Evolutionary conservation across 2,797 vertebrate species (phyloP).

Genomic region (Malacoctenus gilli): DNA sequence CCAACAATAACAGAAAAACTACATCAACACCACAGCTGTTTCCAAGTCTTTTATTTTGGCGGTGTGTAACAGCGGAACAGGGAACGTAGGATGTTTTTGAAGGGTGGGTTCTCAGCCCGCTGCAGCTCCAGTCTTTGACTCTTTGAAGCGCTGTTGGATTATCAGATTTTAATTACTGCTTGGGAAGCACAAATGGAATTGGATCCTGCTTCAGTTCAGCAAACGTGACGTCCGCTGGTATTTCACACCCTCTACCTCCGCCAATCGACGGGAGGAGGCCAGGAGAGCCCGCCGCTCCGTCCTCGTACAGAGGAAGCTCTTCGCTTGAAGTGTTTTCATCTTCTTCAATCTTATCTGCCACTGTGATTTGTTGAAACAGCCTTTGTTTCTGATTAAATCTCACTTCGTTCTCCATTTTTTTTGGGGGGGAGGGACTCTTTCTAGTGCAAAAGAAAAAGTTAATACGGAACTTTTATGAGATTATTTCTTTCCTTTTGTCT

Average conservation of each 20-base stretch:
- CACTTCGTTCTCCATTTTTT: not conserved
- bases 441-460: too few relatives aligned
- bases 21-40: not conserved
- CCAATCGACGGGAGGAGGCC: too few relatives aligned
- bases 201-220: slow-evolving; percentile 6
- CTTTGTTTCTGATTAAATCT: not conserved
- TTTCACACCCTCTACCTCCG: too few relatives aligned
- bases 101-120: not conserved
- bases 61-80: not conserved
- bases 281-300: too few relatives aligned
- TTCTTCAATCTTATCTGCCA: not conserved
- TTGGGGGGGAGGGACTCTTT: too few relatives aligned
- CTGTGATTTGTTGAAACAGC: not conserved
- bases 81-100: not conserved
- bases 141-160: not conserved
- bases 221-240: not conserved
- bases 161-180: not conserved
- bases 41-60: not conserved
- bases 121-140: not conserved
- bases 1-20: too few relatives aligned
- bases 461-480: not conserved
- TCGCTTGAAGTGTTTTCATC: not conserved
- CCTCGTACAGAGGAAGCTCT: not conserved
- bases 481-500: not conserved
- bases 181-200: slow-evolving; percentile 11